Evolutionary conservation across 2,888 invertebrate species (phyloP).

Genomic region (Diaprepes abbreviatus): DNA sequence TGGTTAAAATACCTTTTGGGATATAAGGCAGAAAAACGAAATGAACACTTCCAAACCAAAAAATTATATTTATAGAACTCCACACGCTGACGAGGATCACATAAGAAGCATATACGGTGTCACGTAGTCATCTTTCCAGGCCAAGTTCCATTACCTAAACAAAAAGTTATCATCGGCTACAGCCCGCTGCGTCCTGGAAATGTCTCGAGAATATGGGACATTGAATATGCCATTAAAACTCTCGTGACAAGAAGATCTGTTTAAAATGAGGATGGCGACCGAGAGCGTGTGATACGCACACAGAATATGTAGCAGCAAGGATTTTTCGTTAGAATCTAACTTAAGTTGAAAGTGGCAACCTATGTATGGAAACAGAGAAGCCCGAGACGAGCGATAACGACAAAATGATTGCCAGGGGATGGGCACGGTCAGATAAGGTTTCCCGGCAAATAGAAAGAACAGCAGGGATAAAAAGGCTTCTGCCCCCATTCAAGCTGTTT

Average conservation of each 20-base stretch:
- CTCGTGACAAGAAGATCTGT: slow-evolving; percentile 50
- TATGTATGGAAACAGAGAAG: slow-evolving; percentile 52
- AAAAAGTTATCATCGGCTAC: slow-evolving; percentile 33
- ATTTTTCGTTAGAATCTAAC: slow-evolving; percentile 31
- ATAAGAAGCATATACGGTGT: slow-evolving; percentile 13
- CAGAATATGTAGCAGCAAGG: slow-evolving; percentile 51
- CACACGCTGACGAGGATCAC: slow-evolving; percentile 9
- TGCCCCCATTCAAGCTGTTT: slow-evolving; percentile 43
- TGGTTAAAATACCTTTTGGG: too few species aligned
- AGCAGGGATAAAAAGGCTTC: slow-evolving; percentile 47
- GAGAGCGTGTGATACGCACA: slow-evolving; percentile 49
- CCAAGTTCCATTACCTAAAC: slow-evolving; percentile 31
- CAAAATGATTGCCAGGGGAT: slow-evolving; percentile 59
- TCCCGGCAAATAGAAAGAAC: slow-evolving; percentile 57
- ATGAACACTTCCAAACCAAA: background rate
- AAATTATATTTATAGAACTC: slow-evolving; percentile 12
- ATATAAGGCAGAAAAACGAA: too few species aligned
- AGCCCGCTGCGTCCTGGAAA: slow-evolving; percentile 29
- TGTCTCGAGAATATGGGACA: slow-evolving; percentile 48
- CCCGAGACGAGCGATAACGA: slow-evolving; percentile 57
- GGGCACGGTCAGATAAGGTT: slow-evolving; percentile 60
- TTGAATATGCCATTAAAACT: slow-evolving; percentile 54
- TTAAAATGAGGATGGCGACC: slow-evolving; percentile 47
- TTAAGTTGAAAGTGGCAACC: slow-evolving; percentile 46
- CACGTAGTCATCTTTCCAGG: slow-evolving; percentile 22